These are phyloP conservation scores for Rhizomys pruinosus DNA, from an alignment of 2,113 vertebrate species.

Conservation along the genomic window DNA sequence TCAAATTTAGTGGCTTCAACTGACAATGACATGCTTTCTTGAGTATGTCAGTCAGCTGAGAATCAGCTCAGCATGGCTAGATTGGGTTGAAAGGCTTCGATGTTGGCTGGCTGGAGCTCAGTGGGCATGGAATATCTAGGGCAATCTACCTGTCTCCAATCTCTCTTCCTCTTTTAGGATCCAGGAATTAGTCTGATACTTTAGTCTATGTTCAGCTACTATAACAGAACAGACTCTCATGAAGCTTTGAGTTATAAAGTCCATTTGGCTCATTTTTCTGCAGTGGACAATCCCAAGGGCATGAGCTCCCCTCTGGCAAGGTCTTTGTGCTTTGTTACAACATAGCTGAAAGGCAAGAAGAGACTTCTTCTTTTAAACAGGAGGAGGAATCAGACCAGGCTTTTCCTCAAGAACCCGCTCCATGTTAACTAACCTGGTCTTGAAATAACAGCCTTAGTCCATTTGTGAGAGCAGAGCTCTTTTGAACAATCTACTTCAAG, in stretches of 20 bases:
- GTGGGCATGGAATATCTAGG: too few species aligned
- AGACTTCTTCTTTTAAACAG: too few species aligned
- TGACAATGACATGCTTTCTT: not conserved
- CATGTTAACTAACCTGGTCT: not conserved
- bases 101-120: not conserved
- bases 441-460: not conserved
- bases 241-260: not conserved
- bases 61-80: not conserved
- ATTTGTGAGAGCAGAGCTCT: not conserved
- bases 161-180: not conserved
- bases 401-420: too few species aligned
- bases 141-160: not conserved
- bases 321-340: not conserved
- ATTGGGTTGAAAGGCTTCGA: not conserved
- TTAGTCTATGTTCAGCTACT: not conserved
- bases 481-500: not conserved
- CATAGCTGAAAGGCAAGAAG: not conserved
- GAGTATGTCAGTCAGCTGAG: not conserved
- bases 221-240: not conserved
- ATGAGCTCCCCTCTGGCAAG: not conserved
- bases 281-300: not conserved
- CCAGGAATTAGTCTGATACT: not conserved
- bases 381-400: not conserved
- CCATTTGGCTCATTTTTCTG: not conserved
- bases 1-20: constrained; percentile 1